phyloP scores from a whole-genome alignment of 2,888 invertebrate genomes.

The Pharmacophagus antenor region DNA sequence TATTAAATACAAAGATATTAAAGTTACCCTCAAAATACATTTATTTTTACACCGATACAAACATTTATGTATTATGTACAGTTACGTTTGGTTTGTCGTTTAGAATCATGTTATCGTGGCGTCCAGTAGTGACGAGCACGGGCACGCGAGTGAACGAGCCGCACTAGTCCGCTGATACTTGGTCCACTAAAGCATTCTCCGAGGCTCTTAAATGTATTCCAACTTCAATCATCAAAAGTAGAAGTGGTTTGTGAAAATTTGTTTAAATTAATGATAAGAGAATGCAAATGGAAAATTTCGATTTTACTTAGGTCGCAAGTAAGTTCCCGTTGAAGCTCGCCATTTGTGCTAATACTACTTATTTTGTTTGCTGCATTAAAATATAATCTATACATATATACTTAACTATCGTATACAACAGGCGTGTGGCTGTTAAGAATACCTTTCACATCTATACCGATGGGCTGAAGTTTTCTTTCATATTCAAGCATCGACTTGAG shows the following conservation, averaged over 20 bases:
- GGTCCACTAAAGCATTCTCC: constrained; percentile 11
- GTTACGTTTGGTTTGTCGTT: constrained; percentile 22
- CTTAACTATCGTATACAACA: constrained; percentile 44
- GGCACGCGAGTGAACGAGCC: background rate
- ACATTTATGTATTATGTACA: constrained; percentile 27
- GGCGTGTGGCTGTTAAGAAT: constrained; percentile 25
- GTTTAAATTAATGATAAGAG: background rate
- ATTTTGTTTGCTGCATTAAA: constrained; percentile 31
- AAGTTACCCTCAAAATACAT: constrained; percentile 29
- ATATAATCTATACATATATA: constrained; percentile 27
- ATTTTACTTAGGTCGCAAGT: background rate
- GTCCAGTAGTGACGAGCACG: constrained; percentile 16
- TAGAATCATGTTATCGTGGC: constrained; percentile 25
- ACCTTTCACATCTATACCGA: constrained; percentile 16
- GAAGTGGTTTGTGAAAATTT: background rate
- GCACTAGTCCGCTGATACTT: background rate
- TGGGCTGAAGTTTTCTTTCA: background rate
- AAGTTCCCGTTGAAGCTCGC: constrained; percentile 15
- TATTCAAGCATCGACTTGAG: background rate
- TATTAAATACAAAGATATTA: constrained; percentile 27
- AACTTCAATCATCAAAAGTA: too few species aligned
- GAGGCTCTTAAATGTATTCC: background rate
- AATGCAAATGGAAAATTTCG: background rate
- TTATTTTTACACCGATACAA: constrained; percentile 25
- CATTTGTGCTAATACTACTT: constrained; percentile 16